A percentile compares a stretch with the other conserved stretches of the same genome.
phyloP scores from a whole-genome alignment of 2,113 vertebrate species.

The Struthidea cinerea region DNA sequence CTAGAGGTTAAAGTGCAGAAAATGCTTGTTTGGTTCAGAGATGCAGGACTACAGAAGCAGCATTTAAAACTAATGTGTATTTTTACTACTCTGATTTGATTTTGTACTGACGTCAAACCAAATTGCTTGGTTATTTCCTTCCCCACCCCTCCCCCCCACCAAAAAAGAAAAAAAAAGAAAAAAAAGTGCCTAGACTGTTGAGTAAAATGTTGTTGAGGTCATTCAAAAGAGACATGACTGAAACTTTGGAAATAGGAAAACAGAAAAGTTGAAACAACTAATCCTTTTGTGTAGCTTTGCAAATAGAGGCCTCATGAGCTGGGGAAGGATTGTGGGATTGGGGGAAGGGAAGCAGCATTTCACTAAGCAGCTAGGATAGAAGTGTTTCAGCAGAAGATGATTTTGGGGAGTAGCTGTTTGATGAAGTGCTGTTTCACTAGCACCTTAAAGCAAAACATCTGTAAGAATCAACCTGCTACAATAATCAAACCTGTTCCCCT shows the following conservation, averaged over 20 bases:
- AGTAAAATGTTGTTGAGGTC: neutral
- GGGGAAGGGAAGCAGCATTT: neutral
- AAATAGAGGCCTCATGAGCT: neutral
- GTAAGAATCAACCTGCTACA: neutral
- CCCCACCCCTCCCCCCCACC: neutral
- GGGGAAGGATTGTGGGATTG: neutral
- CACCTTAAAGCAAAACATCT: neutral
- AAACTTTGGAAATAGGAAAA: neutral
- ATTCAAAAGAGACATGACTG: neutral
- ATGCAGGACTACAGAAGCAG: neutral
- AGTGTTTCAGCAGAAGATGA: neutral
- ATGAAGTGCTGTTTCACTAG: neutral
- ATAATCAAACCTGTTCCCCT: neutral
- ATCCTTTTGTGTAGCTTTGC: slow-evolving; percentile 31
- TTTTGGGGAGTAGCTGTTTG: neutral
- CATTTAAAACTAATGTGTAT: neutral
- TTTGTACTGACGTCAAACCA: neutral
- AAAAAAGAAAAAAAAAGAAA: neutral
- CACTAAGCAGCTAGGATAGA: neutral
- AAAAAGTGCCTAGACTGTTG: neutral
- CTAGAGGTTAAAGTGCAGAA: neutral
- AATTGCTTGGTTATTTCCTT: neutral
- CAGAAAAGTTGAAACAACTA: slow-evolving; percentile 28
- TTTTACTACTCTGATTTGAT: neutral
- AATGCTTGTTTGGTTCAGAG: neutral